A percentile compares a stretch with the other conserved stretches of the same genome.
These are phyloP conservation scores for Cuculus canorus DNA, from an alignment of 2,797 vertebrate genomes.

Conservation along the genomic window DNA sequence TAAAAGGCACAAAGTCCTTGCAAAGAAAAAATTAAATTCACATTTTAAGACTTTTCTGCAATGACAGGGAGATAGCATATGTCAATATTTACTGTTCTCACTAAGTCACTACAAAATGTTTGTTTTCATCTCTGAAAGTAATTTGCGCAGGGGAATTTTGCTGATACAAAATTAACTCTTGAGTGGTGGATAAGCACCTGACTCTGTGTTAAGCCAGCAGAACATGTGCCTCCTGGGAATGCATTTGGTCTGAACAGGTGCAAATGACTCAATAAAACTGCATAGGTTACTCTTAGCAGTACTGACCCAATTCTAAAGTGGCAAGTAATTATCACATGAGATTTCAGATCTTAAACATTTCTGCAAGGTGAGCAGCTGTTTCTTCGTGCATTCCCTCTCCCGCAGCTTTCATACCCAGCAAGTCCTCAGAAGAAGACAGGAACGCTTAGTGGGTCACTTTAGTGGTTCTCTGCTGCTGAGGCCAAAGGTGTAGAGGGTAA, in stretches of 20 bases:
- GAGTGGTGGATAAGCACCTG: background rate
- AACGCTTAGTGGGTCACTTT: background rate
- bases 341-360: background rate
- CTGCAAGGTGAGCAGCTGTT: background rate
- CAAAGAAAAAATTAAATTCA: background rate
- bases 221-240: background rate
- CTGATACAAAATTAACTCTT: slow-evolving; percentile 23
- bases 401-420: background rate
- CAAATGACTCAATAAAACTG: background rate
- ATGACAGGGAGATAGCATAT: background rate
- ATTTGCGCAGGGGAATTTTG: slow-evolving; percentile 1
- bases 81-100: slow-evolving; percentile 41
- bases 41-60: background rate
- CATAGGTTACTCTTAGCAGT: background rate
- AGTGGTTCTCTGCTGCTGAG: background rate
- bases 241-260: background rate
- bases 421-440: background rate
- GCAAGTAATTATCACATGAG: background rate
- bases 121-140: slow-evolving; percentile 6
- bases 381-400: background rate
- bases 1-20: background rate
- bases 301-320: background rate
- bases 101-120: slow-evolving; percentile 10
- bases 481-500: background rate
- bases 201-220: background rate